Evolutionary conservation across 2,797 vertebrate genomes (phyloP).

Genomic region (Clangula hyemalis): DNA sequence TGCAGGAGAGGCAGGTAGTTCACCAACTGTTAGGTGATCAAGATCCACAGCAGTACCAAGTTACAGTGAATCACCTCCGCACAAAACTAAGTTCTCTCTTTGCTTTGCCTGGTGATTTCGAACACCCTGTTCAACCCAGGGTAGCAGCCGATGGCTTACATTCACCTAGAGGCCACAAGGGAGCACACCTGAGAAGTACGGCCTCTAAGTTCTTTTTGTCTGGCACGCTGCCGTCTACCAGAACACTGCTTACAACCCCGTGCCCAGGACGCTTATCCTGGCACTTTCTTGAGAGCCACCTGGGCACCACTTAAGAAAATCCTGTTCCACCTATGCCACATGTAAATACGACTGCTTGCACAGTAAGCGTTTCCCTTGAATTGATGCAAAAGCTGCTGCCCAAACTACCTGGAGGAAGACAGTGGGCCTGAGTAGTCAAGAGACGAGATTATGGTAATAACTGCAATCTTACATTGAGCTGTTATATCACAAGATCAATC

Average conservation of each 20-base stretch:
- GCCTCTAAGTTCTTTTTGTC: background rate
- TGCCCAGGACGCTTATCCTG: accelerated
- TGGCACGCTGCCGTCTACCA: background rate
- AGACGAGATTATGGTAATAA: background rate
- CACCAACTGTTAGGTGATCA: background rate
- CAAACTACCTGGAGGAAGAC: background rate
- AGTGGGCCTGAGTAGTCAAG: background rate
- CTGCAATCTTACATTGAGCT: background rate
- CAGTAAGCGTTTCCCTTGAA: background rate
- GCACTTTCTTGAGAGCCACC: background rate
- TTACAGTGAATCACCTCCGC: background rate
- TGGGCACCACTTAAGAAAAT: accelerated
- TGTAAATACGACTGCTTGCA: background rate
- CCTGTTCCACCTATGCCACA: background rate
- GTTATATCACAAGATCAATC: background rate
- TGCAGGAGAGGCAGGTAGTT: background rate
- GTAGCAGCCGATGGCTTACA: background rate
- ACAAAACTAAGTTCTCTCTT: background rate
- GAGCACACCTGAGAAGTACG: background rate
- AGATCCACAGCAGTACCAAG: background rate
- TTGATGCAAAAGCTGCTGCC: background rate
- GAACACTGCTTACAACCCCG: background rate
- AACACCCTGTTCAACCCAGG: background rate
- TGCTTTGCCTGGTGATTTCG: background rate
- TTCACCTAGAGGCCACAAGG: background rate